These are phyloP conservation scores for Empis livida DNA, from an alignment of 2,888 invertebrate genomes.

Conservation along the genomic window DNA sequence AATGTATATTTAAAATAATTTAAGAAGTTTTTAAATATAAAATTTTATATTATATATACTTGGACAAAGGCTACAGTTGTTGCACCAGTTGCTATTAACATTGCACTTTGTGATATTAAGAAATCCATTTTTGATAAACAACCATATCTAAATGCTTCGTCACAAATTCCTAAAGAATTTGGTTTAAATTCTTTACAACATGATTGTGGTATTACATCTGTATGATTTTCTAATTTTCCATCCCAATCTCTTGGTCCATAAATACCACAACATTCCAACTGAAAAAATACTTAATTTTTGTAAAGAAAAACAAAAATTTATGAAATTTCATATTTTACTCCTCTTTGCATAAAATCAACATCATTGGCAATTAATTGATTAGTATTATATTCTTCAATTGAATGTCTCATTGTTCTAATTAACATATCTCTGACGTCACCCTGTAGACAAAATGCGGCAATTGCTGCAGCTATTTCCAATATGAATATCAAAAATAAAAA, in stretches of 20 bases:
- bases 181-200: conserved; percentile 39
- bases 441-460: conserved; percentile 63
- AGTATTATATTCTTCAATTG: conserved; percentile 37
- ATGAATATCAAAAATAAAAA: conserved; percentile 63
- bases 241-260: conserved; percentile 46
- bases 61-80: conserved; percentile 70
- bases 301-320: not conserved
- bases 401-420: conserved; percentile 44
- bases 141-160: conserved; percentile 35
- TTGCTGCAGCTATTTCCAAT: conserved; percentile 68
- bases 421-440: conserved; percentile 44
- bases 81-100: conserved; percentile 60
- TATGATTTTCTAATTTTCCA: conserved; percentile 10
- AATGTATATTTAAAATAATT: conserved; percentile 1
- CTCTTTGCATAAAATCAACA: conserved; percentile 65
- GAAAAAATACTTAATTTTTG: conserved; percentile 23
- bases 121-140: conserved; percentile 47
- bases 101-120: conserved; percentile 55
- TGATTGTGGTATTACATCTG: conserved; percentile 39
- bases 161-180: conserved; percentile 20
- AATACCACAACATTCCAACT: conserved; percentile 59
- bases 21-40: no score
- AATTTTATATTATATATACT: conserved; percentile 33
- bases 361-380: conserved; percentile 47
- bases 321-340: conserved; percentile 38